Evolutionary conservation across 2,797 vertebrate genomes (phyloP).

Genomic region (Rachycentron canadum): DNA sequence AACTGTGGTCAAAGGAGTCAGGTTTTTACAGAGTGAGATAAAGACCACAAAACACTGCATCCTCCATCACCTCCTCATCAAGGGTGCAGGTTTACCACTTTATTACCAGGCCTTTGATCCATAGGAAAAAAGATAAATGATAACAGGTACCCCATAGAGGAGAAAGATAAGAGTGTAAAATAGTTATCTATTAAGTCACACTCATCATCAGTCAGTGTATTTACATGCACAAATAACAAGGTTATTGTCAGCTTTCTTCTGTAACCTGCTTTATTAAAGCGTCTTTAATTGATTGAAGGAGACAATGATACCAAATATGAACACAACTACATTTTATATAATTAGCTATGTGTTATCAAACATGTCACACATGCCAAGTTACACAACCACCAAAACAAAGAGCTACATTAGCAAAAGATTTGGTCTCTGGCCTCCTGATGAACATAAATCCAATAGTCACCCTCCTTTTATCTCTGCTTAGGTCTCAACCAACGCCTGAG

Average conservation of each 20-base stretch:
- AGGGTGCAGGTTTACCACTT: background rate
- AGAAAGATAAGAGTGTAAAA: background rate
- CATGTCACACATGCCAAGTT: background rate
- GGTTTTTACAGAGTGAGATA: slow-evolving; percentile 29
- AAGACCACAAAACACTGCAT: slow-evolving; percentile 30
- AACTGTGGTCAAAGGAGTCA: slow-evolving; percentile 46
- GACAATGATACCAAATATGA: no score
- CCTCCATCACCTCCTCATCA: slow-evolving; percentile 7
- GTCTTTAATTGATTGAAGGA: background rate
- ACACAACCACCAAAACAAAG: background rate
- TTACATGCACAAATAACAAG: slow-evolving; percentile 6
- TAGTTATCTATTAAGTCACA: background rate
- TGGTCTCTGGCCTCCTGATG: background rate
- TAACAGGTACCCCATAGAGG: background rate
- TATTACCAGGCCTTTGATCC: background rate
- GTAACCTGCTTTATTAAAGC: background rate
- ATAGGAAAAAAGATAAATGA: background rate
- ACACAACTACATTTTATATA: background rate
- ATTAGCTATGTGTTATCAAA: background rate
- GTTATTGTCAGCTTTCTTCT: background rate
- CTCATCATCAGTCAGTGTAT: background rate
- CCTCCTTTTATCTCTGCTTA: background rate
- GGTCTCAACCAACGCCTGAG: no score
- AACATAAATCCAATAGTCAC: background rate
- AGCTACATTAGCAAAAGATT: background rate